Conservation (phyloP, 2,113 vertebrate genomes). For the Channa maculata region DNA sequence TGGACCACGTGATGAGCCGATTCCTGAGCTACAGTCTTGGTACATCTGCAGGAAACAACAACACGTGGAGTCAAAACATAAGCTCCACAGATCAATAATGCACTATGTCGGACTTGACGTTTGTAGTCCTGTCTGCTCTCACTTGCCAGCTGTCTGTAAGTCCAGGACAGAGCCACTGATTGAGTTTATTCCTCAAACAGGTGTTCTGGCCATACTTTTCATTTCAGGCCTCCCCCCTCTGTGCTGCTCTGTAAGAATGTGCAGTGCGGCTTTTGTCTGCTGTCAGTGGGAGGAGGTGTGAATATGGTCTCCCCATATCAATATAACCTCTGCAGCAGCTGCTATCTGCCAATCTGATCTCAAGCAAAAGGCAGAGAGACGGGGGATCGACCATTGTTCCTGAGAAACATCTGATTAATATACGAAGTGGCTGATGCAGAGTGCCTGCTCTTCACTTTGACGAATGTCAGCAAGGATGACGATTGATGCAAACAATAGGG, state of each 20-base stretch:
- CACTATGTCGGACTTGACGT: conserved; percentile 6
- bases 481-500: conserved; percentile 48
- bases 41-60: conserved; percentile 59
- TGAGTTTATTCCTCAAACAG: conserved; percentile 57
- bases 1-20: conserved; percentile 41
- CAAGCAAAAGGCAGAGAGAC: conserved; percentile 15
- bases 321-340: conserved; percentile 56
- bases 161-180: conserved; percentile 53
- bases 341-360: conserved; percentile 41
- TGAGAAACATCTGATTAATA: conserved; percentile 37
- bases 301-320: conserved; percentile 31
- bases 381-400: conserved; percentile 7
- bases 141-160: conserved; percentile 45
- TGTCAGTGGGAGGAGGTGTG: conserved; percentile 48
- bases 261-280: conserved; percentile 29
- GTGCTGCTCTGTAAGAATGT: conserved; percentile 39
- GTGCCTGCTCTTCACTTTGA: conserved; percentile 22
- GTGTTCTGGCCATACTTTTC: conserved; percentile 22
- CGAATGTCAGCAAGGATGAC: conserved; percentile 15
- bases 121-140: conserved; percentile 12
- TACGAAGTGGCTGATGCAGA: conserved; percentile 14
- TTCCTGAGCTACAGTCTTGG: conserved; percentile 34
- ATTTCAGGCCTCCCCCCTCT: conserved; percentile 2
- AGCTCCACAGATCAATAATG: conserved; percentile 35
- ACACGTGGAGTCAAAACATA: conserved; percentile 24